These are phyloP conservation scores for Acanthornis magna DNA, from an alignment of 2,797 vertebrate genomes.

Conservation along the genomic window DNA sequence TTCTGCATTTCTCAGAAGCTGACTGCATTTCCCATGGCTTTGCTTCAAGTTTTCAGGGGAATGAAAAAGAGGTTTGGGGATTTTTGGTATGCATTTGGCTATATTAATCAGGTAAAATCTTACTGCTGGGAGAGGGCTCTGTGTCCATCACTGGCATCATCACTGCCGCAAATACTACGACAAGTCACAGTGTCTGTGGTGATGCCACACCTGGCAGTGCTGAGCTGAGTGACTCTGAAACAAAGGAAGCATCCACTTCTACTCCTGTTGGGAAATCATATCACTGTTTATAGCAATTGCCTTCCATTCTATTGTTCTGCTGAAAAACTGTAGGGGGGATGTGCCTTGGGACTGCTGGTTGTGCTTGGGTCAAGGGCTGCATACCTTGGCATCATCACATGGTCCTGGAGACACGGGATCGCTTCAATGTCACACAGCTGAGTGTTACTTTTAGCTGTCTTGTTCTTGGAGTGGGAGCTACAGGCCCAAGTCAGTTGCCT, in stretches of 20 bases:
- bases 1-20: not conserved
- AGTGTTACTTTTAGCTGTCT: not conserved
- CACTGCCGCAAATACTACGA: not conserved
- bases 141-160: not conserved
- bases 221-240: not conserved
- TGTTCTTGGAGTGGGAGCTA: not conserved
- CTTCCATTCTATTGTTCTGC: not conserved
- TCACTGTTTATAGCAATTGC: not conserved
- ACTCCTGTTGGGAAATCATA: not conserved
- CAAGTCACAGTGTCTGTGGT: accelerated
- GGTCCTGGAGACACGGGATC: not conserved
- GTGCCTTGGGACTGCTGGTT: not conserved
- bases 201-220: not conserved
- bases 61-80: not conserved
- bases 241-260: not conserved
- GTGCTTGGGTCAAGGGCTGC: not conserved
- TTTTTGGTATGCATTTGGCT: not conserved
- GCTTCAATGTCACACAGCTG: accelerated
- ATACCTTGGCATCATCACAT: not conserved
- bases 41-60: not conserved
- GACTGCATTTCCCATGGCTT: not conserved
- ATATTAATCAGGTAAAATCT: not conserved
- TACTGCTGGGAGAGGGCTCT: not conserved
- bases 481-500: not conserved
- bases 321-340: not conserved